Evolutionary conservation across 2,113 vertebrate genomes (phyloP).

Genomic region (Trinectes maculatus): DNA sequence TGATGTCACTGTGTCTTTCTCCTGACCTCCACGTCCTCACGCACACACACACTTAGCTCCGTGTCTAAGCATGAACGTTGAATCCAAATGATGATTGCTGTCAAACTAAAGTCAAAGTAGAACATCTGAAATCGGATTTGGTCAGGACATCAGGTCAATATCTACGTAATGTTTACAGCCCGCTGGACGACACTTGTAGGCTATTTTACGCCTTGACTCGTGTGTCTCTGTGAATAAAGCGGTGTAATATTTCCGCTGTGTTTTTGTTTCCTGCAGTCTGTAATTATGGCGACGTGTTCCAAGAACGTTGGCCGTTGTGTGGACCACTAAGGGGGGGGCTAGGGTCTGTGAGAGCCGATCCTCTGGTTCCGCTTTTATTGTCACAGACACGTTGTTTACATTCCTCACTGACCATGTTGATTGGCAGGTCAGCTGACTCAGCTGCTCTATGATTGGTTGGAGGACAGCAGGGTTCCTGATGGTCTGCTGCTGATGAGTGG

Average conservation of each 20-base stretch:
- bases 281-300: constrained; percentile 50
- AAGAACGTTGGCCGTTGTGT: constrained; percentile 31
- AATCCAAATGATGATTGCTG: no score
- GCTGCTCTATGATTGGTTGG: constrained; percentile 17
- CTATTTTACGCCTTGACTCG: constrained; percentile 2
- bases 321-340: constrained; percentile 14
- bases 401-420: neutral
- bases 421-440: constrained; percentile 19
- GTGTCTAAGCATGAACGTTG: neutral
- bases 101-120: no score
- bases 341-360: neutral
- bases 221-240: neutral
- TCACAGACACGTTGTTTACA: neutral
- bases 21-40: constrained; percentile 13
- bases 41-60: neutral
- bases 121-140: no score
- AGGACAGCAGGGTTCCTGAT: constrained; percentile 18
- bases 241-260: constrained; percentile 16
- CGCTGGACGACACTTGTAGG: no score
- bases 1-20: constrained; percentile 30
- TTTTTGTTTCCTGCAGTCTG: constrained; percentile 33
- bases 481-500: constrained; percentile 43
- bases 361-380: neutral
- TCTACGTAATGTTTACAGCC: no score
- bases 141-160: no score